These are phyloP conservation scores for Amia ocellicauda DNA, from an alignment of 2,113 vertebrate species.

Conservation along the genomic window DNA sequence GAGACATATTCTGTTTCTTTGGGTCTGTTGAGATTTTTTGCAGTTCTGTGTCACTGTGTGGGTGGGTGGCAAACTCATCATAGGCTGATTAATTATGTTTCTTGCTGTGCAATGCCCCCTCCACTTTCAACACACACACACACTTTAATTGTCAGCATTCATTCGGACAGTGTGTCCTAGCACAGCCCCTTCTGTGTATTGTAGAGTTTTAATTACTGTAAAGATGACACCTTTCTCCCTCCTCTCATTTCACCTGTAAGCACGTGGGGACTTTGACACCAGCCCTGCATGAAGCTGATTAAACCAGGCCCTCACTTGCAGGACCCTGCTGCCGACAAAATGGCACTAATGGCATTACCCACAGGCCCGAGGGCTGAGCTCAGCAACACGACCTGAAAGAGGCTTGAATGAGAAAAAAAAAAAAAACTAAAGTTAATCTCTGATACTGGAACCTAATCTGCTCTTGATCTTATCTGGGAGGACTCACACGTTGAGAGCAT, in stretches of 20 bases:
- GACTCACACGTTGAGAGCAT: slow-evolving; percentile 11
- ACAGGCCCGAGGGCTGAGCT: slow-evolving; percentile 55
- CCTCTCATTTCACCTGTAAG: slow-evolving; percentile 80
- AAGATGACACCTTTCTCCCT: slow-evolving; percentile 64
- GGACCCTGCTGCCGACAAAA: slow-evolving; percentile 75
- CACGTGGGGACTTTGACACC: slow-evolving; percentile 70
- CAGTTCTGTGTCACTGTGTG: no score
- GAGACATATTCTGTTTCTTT: no score
- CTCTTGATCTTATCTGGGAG: slow-evolving; percentile 46
- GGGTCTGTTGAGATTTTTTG: no score
- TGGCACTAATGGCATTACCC: slow-evolving; percentile 75
- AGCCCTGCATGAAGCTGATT: slow-evolving; percentile 74
- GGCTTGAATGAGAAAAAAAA: slow-evolving; percentile 52
- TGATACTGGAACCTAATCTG: slow-evolving; percentile 58
- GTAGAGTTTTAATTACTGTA: slow-evolving; percentile 67
- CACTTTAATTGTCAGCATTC: slow-evolving; percentile 59
- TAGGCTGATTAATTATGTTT: slow-evolving; percentile 61
- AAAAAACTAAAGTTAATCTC: slow-evolving; percentile 52
- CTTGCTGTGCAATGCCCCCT: slow-evolving; percentile 39
- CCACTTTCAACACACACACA: slow-evolving; percentile 33
- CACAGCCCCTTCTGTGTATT: slow-evolving; percentile 52
- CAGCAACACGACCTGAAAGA: slow-evolving; percentile 62
- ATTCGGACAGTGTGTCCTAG: slow-evolving; percentile 48
- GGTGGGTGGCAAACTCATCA: slow-evolving; percentile 35
- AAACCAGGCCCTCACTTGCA: slow-evolving; percentile 73